Base-by-base conservation (phyloP, 2,797 vertebrate genomes). In the Mus caroli region DNA sequence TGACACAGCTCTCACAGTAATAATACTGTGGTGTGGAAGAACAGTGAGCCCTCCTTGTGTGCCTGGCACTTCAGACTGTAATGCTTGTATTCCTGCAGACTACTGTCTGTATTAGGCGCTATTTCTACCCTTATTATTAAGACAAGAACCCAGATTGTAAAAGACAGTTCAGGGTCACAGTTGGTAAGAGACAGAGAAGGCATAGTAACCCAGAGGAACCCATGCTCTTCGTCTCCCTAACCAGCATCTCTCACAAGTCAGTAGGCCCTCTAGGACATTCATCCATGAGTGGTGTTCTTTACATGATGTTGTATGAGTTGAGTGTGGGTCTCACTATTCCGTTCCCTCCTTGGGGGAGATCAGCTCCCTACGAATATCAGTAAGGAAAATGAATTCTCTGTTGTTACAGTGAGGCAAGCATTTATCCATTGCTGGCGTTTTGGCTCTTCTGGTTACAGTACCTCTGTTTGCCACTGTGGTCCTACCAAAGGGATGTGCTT, bases 271-370 rank as follows among this genome's bases (percentile, higher is more conserved):
- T 50, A 22, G 94, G 91, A 13, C 46, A 0, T n/a, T 31, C 11
- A 1, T 22, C 73, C 24, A 20, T 11, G 4, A 24, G 43, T 28
- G 7, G 11, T 43, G 13, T 40, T 64, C 19, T 90, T 84, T 71
- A 20, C 56, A 54, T 40, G 24, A 3, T 40, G 67, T 14, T 3
- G 0, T 31, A 4, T 58, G 43, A 34, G 60, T 14, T 10, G 43
- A 15, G 14, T 6, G 12, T 28, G 4, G 4, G 13, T 7, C 11
- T 40, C 3, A 3, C 14, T 43, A 0, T 67, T 88, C 2, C 0
- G 0, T 17, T 73, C 87, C 91, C 50, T 86, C 67, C 13, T 3
- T 1, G 15, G 17, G 58, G 20, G 40, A 13, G 24, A 83, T 31
- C 28, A 43, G 26, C 24, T 58, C 5, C 69, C 67, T 37, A 0